Evolutionary conservation across 2,797 vertebrate genomes (phyloP).

Genomic region (Sorex maritimensis): DNA sequence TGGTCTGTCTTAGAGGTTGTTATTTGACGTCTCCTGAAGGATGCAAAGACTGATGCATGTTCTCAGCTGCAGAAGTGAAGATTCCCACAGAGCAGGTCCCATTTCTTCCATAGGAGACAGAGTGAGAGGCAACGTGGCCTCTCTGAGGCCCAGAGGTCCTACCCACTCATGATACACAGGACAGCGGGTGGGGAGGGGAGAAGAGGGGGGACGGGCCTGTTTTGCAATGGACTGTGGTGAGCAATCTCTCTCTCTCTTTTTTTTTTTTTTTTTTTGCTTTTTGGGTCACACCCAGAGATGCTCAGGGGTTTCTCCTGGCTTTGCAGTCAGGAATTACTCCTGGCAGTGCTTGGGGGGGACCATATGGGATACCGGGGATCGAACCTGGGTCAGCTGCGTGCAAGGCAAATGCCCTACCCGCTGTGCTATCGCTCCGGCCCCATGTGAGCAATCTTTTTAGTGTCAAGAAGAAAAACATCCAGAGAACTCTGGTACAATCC

Average conservation of each 20-base stretch:
- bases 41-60: background rate
- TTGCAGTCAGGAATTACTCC: too few species aligned
- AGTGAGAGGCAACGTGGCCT: background rate
- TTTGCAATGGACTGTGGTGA: background rate
- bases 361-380: too few species aligned
- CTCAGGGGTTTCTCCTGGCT: too few species aligned
- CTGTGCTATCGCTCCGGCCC: too few species aligned
- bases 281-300: too few species aligned
- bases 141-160: background rate
- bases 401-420: too few species aligned
- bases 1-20: background rate
- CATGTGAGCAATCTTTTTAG: conserved; percentile 39
- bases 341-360: too few species aligned
- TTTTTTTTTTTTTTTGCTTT: too few species aligned
- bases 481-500: background rate
- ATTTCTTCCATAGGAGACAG: background rate
- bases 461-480: conserved; percentile 65
- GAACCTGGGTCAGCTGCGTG: too few species aligned
- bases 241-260: too few species aligned
- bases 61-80: background rate
- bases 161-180: background rate
- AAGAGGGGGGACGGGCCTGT: background rate
- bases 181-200: background rate
- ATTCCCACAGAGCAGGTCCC: background rate
- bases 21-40: background rate